Evolutionary conservation across 2,113 vertebrate genomes (phyloP).

Genomic region (Erinaceus europaeus): DNA sequence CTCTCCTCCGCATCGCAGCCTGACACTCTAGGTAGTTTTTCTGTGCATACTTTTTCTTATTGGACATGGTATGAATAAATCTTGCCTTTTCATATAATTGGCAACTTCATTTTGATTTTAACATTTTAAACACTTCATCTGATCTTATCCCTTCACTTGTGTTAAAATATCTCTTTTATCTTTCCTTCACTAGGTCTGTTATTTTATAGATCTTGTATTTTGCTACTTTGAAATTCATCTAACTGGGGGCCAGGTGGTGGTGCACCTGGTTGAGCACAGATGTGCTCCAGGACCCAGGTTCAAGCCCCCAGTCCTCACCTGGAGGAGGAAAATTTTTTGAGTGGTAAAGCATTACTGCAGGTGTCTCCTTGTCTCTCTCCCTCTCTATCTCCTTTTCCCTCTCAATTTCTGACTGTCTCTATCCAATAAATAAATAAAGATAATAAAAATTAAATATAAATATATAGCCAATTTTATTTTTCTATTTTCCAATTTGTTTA

Average conservation of each 20-base stretch:
- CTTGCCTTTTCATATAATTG: neutral
- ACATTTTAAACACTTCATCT: neutral
- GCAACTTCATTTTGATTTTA: constrained; percentile 33
- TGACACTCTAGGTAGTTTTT: neutral
- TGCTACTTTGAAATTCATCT: neutral
- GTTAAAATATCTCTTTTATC: neutral
- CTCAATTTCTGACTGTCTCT: no score
- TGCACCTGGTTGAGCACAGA: neutral
- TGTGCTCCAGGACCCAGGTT: neutral
- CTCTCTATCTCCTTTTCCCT: no score
- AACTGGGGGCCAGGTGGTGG: neutral
- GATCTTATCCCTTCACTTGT: neutral
- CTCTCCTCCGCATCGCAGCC: no score
- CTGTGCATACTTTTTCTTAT: neutral
- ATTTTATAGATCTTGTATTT: neutral
- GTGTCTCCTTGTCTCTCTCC: no score
- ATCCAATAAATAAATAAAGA: no score
- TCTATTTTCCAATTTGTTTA: neutral
- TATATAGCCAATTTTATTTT: neutral
- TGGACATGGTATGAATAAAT: constrained; percentile 12
- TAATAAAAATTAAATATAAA: no score
- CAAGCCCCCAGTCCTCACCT: no score
- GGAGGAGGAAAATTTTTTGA: no score
- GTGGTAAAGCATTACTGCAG: no score
- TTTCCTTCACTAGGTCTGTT: neutral